Conservation (phyloP, 2,113 vertebrate species). For the Monopterus albus region DNA sequence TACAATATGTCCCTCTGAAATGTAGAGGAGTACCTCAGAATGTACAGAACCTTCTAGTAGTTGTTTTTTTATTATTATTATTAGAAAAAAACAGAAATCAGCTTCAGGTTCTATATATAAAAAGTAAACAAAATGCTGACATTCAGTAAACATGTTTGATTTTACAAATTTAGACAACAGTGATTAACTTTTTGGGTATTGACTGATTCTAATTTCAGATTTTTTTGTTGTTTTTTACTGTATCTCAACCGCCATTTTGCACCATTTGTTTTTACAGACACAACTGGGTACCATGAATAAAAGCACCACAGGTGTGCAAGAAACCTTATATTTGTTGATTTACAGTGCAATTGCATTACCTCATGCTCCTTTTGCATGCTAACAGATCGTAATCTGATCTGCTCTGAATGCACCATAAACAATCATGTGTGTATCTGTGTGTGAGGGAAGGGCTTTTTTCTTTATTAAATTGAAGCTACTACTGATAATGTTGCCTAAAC, state of each 20-base stretch:
- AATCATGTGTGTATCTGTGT: not conserved
- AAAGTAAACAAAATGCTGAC: no score
- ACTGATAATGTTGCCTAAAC: slow-evolving; percentile 7
- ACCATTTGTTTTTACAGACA: not conserved
- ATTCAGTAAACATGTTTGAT: no score
- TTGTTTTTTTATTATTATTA: no score
- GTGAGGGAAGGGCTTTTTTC: not conserved
- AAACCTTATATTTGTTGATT: slow-evolving; percentile 20
- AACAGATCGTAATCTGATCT: no score
- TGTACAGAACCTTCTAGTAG: no score
- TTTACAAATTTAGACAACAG: no score
- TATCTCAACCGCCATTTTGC: not conserved
- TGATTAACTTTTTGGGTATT: no score
- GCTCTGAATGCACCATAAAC: not conserved
- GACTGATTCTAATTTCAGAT: not conserved
- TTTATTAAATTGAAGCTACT: slow-evolving; percentile 15
- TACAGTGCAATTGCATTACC: not conserved
- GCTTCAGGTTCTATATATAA: no score
- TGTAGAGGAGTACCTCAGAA: no score
- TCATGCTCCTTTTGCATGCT: not conserved
- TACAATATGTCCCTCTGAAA: no score
- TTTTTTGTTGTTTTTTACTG: not conserved
- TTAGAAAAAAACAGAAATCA: not conserved
- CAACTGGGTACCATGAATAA: not conserved
- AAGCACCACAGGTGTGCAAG: slow-evolving; percentile 3